Evolutionary conservation across 2,113 vertebrate genomes (phyloP).

Genomic region (Grus americana): DNA sequence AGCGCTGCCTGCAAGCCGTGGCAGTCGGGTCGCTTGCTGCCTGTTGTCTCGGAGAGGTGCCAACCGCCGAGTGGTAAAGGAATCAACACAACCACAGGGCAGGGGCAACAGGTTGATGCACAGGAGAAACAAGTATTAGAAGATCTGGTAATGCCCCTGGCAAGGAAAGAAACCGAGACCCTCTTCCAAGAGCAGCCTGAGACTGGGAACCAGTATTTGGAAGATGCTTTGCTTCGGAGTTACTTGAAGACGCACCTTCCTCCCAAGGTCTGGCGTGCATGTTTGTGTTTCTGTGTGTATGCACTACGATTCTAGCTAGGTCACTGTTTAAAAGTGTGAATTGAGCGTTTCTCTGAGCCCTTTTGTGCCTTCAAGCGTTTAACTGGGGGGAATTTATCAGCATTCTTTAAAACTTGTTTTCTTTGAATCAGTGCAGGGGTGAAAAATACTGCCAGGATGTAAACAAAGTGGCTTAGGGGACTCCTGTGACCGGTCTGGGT

Average conservation of each 20-base stretch:
- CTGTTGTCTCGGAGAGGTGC: not conserved
- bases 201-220: constrained; percentile 74
- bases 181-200: constrained; percentile 76
- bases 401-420: not conserved
- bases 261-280: constrained; percentile 58
- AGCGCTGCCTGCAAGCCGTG: not conserved
- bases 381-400: not conserved
- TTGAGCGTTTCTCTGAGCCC: not conserved
- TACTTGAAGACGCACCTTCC: constrained; percentile 78
- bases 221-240: constrained; percentile 76
- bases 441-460: not conserved
- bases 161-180: constrained; percentile 38
- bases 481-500: not conserved
- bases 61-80: not conserved
- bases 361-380: not conserved
- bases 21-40: not conserved
- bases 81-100: rapidly evolving
- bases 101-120: rapidly evolving
- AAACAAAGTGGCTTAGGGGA: not conserved
- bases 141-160: not conserved
- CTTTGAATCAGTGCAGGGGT: not conserved
- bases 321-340: not conserved
- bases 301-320: rapidly evolving
- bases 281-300: not conserved
- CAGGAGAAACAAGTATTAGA: not conserved